Evolutionary conservation across 1,140 invertebrate genomes (phyloP), one percentile per base, ranked within the genome.

Genomic region (Helicorthomorpha holstii): DNA sequence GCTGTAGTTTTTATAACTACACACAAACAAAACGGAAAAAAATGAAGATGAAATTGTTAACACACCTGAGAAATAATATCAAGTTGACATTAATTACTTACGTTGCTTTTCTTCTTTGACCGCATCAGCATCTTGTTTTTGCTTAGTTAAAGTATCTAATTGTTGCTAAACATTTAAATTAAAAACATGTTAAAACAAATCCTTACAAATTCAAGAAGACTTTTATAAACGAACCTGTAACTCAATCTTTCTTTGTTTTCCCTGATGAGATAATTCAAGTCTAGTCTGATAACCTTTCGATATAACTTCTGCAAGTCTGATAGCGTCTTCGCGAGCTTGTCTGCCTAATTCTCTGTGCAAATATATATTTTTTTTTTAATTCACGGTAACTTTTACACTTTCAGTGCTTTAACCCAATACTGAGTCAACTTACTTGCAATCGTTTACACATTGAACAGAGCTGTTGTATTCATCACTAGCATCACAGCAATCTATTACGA

Each of bases 401-500:
- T 21, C 16, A 52, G 3, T 25, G 25, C 25, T 27, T 27, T n/a
- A 26, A 16, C 16, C 26, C 27, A 2, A 1, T 45, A 25, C n/a
- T 49, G 24, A 23, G 22, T 46, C 4, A 46, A 63, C 68, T 62
- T 64, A 71, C 66, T 62, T 57, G 61, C 73, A 74, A 51, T 57
- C 66, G 62, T 96, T 85, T 0, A 69, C 48, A 67, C 92, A 97
- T 0, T 71, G 62, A 27, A 65, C 71, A 14, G 63, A 66, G 12
- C 76, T 73, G 41, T 67, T 65, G 60, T 82, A 88, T 65, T 98
- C 95, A 72, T 98, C 95, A 52, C 81, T 82, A 1, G 83, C 88
- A 75, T 98, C 95, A 73, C 95, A 99, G 59, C 95, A 99, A 69
- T 99, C 92, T 80, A 55, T 29, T 27, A 1, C 14, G 27, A 29